These are phyloP conservation scores for Clistopyga incitator DNA, from an alignment of 2,888 invertebrate species.

Conservation along the genomic window DNA sequence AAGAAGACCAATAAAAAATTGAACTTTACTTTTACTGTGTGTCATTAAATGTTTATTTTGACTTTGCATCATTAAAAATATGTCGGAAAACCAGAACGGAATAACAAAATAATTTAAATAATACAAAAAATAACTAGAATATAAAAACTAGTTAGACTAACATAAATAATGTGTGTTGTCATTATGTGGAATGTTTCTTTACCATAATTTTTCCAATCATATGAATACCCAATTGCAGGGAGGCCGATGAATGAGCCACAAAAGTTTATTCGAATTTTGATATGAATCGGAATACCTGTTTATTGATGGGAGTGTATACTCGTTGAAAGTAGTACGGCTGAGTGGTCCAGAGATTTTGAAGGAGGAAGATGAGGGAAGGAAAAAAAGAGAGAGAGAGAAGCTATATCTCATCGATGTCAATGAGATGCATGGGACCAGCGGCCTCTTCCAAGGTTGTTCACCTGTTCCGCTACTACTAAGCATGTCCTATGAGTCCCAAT, in stretches of 20 bases:
- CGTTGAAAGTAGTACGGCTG: background rate
- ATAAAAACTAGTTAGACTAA: background rate
- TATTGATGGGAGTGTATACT: background rate
- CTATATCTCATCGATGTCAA: constrained; percentile 74
- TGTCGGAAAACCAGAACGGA: too few species aligned
- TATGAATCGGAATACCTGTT: background rate
- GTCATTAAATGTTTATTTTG: too few species aligned
- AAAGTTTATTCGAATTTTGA: constrained; percentile 10
- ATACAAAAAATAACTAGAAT: background rate
- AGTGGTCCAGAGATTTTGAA: constrained; percentile 6
- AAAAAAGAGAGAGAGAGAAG: background rate
- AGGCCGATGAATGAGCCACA: constrained; percentile 1
- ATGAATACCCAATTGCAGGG: background rate
- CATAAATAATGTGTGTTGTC: background rate
- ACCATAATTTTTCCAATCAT: background rate
- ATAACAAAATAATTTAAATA: too few species aligned
- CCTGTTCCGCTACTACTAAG: constrained; percentile 68
- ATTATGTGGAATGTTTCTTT: background rate
- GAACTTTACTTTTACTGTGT: too few species aligned
- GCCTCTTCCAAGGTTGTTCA: constrained; percentile 77
- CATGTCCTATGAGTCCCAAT: constrained; percentile 61
- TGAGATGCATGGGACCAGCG: constrained; percentile 75
- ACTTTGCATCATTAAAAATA: too few species aligned
- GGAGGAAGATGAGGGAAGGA: background rate
- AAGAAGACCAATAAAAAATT: too few species aligned